Percentiles rank a stretch among this genome's conserved stretches.
phyloP scores from a whole-genome alignment of 2,113 vertebrate genomes.

The Entelurus aequoreus region DNA sequence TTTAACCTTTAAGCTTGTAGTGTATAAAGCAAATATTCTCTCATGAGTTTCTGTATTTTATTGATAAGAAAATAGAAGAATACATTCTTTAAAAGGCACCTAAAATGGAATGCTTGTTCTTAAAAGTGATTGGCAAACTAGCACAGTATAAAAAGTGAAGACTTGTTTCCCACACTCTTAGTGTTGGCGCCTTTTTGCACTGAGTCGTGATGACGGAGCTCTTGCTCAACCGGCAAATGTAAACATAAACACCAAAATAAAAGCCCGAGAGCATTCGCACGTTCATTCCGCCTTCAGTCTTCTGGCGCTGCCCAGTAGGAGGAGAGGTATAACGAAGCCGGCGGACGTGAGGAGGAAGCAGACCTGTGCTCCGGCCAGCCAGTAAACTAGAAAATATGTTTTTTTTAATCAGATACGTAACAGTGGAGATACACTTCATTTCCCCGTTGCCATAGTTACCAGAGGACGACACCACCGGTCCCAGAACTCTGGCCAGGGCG shows the following conservation, averaged over 20 bases:
- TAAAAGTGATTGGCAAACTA: conserved; percentile 28
- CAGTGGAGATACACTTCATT: neutral
- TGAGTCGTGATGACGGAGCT: conserved; percentile 4
- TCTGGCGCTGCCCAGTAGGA: conserved; percentile 64
- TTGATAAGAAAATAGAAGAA: conserved; percentile 23
- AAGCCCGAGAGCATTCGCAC: neutral
- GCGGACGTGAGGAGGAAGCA: conserved; percentile 79
- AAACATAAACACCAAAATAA: conserved; percentile 23
- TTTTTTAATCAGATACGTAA: neutral
- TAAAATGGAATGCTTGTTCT: conserved; percentile 15
- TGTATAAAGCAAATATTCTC: too few relatives aligned
- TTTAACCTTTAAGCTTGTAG: too few relatives aligned
- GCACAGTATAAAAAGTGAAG: conserved; percentile 19
- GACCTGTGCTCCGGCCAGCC: conserved; percentile 81
- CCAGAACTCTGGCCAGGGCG: conserved; percentile 84
- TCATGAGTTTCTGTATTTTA: conserved; percentile 2
- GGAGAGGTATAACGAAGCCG: conserved; percentile 80
- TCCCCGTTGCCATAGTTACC: conserved; percentile 54
- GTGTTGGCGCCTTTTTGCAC: conserved; percentile 10
- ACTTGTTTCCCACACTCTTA: neutral
- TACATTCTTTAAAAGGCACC: conserved; percentile 2
- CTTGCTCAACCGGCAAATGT: conserved; percentile 14
- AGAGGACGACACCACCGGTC: conserved; percentile 82
- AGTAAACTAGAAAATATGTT: conserved; percentile 79
- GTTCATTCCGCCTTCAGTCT: conserved; percentile 56